A percentile compares a stretch with the other conserved stretches of the same genome.
These are phyloP conservation scores for Coelopa pilipes DNA, from an alignment of 2,888 invertebrate species.

Conservation along the genomic window DNA sequence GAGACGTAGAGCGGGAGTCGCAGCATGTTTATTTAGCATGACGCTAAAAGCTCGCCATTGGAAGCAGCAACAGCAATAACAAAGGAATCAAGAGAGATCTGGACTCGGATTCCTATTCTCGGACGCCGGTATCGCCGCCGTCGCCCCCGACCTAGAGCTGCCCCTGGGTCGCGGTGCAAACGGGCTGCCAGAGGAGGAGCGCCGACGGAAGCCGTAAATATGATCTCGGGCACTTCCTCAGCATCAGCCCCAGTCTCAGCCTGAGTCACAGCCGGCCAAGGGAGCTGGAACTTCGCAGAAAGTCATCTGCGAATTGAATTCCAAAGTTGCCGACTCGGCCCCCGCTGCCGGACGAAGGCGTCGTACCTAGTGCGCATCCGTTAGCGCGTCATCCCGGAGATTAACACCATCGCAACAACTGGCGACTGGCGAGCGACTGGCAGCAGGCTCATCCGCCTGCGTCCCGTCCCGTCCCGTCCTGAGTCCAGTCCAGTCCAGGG, in stretches of 20 bases:
- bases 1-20: not conserved
- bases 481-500: too few species aligned
- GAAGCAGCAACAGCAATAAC: slow-evolving; percentile 5
- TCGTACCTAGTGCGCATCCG: slow-evolving; percentile 22
- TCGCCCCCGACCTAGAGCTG: too few species aligned
- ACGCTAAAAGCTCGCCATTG: not conserved
- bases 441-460: too few species aligned
- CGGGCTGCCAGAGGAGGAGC: too few species aligned
- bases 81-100: too few species aligned
- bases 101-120: too few species aligned
- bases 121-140: too few species aligned
- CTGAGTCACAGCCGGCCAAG: slow-evolving; percentile 7
- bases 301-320: slow-evolving; percentile 40
- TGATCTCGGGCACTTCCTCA: slow-evolving; percentile 27
- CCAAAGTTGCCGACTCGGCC: slow-evolving; percentile 33
- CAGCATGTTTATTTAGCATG: not conserved
- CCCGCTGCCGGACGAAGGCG: slow-evolving; percentile 16
- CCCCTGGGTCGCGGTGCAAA: too few species aligned
- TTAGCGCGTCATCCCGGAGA: slow-evolving; percentile 34
- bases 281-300: slow-evolving; percentile 4
- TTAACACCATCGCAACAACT: slow-evolving; percentile 34
- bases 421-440: not conserved
- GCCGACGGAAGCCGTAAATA: not conserved
- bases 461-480: too few species aligned
- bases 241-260: too few species aligned